Evolutionary conservation across 1,140 invertebrate genomes (phyloP), one percentile per base, ranked within the genome.

Genomic region (Papilio aristodemus): DNA sequence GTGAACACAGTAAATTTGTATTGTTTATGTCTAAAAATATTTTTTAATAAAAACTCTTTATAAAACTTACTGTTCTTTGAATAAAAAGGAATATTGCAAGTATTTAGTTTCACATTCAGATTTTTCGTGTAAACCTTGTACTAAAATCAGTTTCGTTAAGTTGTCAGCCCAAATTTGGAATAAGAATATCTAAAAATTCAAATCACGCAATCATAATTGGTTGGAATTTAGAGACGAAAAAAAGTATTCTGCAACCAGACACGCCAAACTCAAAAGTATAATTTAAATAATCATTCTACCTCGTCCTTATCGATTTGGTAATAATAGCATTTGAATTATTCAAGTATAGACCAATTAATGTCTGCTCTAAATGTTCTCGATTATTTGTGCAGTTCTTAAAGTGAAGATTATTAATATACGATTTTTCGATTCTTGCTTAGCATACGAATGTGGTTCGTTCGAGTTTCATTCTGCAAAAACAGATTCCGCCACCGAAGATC

Each of bases 151-250:
- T 43, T n/a, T n/a, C 41, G 14, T 43, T 43, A 43, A 14, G 14
- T 43, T 43, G 41, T 14, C 41, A 5, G n/a, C 0, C n/a, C 5
- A 6, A 43, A 17, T 6, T 39, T 39, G 41, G 41, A 43, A 43
- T 14, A 6, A 43, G 13, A n/a, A 43, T 39, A 81, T 75, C 76
- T 79, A 67, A 72, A 73, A 80, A 84, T 82, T 80, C 77, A 80
- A 83, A 87, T 87, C 87, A 89, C 81, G 84, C 85, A 72, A 89
- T 67, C 73, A 77, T 77, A 79, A 81, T 84, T 87, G 85, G 80
- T 84, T 76, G 69, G 71, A 75, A 81, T 81, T 77, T 72, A 76
- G 75, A 76, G 80, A 86, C 80, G n/a, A n/a, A 88, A 90, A 90
- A 87, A 90, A 85, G 58, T 71, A 68, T 83, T 83, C 77, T 81